Evolutionary conservation across 2,888 invertebrate species (phyloP), one percentile per base, ranked within the genome.

Genomic region (Rhagonycha fulva): DNA sequence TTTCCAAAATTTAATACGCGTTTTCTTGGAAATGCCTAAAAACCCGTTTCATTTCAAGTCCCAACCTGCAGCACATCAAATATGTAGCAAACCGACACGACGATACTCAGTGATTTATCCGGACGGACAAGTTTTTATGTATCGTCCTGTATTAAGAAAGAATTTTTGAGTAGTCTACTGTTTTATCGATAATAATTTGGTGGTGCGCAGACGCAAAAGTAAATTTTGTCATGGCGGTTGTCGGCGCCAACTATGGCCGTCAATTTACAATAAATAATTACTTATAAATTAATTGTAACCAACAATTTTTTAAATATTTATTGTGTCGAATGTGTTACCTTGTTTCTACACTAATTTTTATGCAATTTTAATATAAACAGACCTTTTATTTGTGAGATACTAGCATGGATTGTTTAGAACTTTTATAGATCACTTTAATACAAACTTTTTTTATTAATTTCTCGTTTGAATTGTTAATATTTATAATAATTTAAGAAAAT

Each of bases 401-500:
- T 24, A 66, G n/a, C 63, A 66, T 66, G 63, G 26, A 24, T 66
- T 66, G 63, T 66, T 26, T 24, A 66, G 23, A 66, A 24, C 63
- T 66, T 66, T 24, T 12, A 66, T 24, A 26, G 26, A 66, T 24
- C 23, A 26, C 24, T 66, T 66, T 66, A 24, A 66, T 66, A 66
- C 26, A 24, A 66, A 66, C 14, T 26, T 66, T 66, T 24, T 47
- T 47, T 47, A 9, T 68, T 60, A 24, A 74, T 24, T 63, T 32
- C 19, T 47, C 62, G 30, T 47, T 63, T 62, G 26, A 24, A 66
- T 66, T 24, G 24, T 66, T 66, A 26, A 66, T 24, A 32, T 19
- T 12, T 70, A 60, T 70, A 70, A 68, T 47, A 68, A 19, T 23
- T 19, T 69, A 19, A 69, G 77, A 87, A 81, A 82, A 92, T 93